Conservation (phyloP, 2,797 vertebrate species). For the Chloroceryle inda region DNA sequence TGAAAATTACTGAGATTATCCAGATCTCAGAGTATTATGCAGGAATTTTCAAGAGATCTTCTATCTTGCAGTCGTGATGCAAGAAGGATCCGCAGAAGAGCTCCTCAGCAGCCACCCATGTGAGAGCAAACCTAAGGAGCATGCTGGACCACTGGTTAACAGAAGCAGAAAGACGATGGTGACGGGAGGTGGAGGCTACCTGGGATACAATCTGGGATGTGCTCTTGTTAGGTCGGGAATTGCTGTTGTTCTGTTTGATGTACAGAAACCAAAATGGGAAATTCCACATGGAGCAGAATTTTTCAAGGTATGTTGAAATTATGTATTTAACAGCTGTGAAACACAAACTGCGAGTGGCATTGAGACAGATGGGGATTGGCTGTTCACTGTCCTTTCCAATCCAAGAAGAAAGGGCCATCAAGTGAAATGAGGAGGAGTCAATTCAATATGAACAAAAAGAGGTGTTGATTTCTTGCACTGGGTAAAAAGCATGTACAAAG, state of each 20-base stretch:
- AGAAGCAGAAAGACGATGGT: slow-evolving; percentile 83
- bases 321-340: not conserved
- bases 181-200: slow-evolving; percentile 92
- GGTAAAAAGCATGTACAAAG: not conserved
- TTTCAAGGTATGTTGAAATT: slow-evolving; percentile 83
- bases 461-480: not conserved
- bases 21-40: slow-evolving; percentile 37
- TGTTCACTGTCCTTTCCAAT: not conserved
- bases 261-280: slow-evolving; percentile 83
- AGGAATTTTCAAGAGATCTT: slow-evolving; percentile 44
- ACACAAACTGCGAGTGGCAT: not conserved
- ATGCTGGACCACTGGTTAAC: not conserved
- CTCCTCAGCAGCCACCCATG: slow-evolving; percentile 37
- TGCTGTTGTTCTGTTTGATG: slow-evolving; percentile 88
- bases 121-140: slow-evolving; percentile 47
- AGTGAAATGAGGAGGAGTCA: not conserved
- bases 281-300: slow-evolving; percentile 84
- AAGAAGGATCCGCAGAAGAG: slow-evolving; percentile 68
- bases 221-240: slow-evolving; percentile 84
- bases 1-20: slow-evolving; percentile 73
- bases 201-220: slow-evolving; percentile 89
- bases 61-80: slow-evolving; percentile 54
- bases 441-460: not conserved
- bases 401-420: not conserved
- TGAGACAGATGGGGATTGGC: not conserved